A percentile compares a stretch with the other conserved stretches of the same genome.
Conservation (phyloP, 2,113 vertebrate species). For the Eublepharis macularius region DNA sequence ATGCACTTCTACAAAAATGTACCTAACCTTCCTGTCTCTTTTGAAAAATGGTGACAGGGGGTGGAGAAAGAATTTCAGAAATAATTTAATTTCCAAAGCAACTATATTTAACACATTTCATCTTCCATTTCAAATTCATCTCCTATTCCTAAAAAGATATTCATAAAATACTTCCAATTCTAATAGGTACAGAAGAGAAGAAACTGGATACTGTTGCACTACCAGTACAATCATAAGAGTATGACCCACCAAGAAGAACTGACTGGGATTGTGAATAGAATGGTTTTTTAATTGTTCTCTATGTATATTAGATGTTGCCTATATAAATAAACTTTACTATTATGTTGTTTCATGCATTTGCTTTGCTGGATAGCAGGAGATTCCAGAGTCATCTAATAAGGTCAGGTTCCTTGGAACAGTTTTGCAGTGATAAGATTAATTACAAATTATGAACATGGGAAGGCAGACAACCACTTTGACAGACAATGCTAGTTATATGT, state of each 20-base stretch:
- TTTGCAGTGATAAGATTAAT: too few relatives aligned
- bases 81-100: background rate
- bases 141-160: background rate
- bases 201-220: background rate
- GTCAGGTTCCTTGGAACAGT: too few relatives aligned
- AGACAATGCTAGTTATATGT: too few relatives aligned
- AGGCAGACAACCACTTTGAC: too few relatives aligned
- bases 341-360: background rate
- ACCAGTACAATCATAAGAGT: too few relatives aligned
- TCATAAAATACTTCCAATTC: background rate
- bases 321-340: background rate
- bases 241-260: too few relatives aligned
- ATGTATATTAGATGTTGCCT: background rate
- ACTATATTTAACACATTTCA: background rate
- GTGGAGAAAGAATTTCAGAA: background rate
- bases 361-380: too few relatives aligned
- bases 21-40: conserved; percentile 47
- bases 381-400: too few relatives aligned
- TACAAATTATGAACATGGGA: too few relatives aligned
- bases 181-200: background rate
- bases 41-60: background rate
- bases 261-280: background rate
- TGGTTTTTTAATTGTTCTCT: background rate
- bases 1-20: conserved; percentile 39
- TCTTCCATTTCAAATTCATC: background rate